These are phyloP conservation scores for Scolanthus callimorphus DNA, from an alignment of 92 coral and sea anemone genomes.

Conservation along the genomic window DNA sequence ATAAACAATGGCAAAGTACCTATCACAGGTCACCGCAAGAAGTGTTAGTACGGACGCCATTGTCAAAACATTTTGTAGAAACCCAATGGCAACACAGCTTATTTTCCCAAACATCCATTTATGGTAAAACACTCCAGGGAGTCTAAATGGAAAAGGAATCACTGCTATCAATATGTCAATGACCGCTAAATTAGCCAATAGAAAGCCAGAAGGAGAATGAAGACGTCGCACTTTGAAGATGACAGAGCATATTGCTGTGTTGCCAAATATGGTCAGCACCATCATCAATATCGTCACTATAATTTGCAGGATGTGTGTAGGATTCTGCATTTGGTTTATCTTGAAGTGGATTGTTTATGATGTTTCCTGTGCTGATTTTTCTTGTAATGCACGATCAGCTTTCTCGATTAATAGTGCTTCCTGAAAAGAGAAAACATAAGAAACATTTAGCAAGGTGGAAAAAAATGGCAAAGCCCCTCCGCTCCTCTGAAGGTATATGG, in stretches of 20 bases:
- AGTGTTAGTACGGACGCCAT: constrained; percentile 76
- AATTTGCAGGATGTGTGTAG: constrained; percentile 28
- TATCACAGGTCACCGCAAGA: constrained; percentile 67
- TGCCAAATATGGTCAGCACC: constrained; percentile 48
- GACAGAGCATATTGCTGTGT: constrained; percentile 46
- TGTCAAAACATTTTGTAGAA: constrained; percentile 61
- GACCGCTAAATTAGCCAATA: constrained; percentile 69
- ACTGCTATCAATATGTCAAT: constrained; percentile 65
- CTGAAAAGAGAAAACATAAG: too few species aligned
- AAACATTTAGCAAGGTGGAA: too few species aligned
- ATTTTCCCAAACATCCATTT: constrained; percentile 11
- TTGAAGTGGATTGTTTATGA: too few species aligned
- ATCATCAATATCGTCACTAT: constrained; percentile 42
- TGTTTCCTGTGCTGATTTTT: too few species aligned
- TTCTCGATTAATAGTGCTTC: too few species aligned
- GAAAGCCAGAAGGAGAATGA: constrained; percentile 69
- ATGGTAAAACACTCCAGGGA: constrained; percentile 40
- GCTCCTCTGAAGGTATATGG: too few species aligned
- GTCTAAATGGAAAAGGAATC: constrained; percentile 60
- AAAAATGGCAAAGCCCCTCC: too few species aligned
- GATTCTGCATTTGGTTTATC: constrained; percentile 22
- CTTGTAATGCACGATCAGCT: too few species aligned
- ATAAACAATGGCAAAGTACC: constrained; percentile 70
- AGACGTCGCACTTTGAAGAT: constrained; percentile 68
- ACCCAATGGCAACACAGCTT: constrained; percentile 59